A percentile compares a stretch with the other conserved stretches of the same genome.
phyloP scores from a whole-genome alignment of 1,140 invertebrate genomes.

The Saccostrea cuccullata region DNA sequence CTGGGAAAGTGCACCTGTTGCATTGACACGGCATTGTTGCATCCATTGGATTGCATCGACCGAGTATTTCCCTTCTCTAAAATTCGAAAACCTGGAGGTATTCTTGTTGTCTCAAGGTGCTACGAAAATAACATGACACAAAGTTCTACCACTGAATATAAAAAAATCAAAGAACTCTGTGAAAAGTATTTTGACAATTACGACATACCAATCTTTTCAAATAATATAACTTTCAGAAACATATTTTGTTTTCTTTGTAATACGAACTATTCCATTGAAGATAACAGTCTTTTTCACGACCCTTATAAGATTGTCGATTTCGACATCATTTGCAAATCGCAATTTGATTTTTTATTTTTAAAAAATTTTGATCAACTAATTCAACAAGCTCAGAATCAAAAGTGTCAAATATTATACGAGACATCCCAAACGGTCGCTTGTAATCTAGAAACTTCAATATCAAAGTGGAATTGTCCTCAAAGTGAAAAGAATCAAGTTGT shows the following conservation, averaged over 20 bases:
- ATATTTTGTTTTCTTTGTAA: conserved; percentile 15
- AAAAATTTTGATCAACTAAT: neutral
- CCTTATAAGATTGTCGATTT: neutral
- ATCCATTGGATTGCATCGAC: neutral
- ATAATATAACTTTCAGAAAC: neutral
- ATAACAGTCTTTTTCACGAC: neutral
- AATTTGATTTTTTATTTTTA: neutral
- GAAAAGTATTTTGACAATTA: neutral
- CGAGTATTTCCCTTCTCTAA: neutral
- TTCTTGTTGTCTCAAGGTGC: neutral
- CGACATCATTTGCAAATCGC: neutral
- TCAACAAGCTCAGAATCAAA: neutral
- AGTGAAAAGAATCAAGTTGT: neutral
- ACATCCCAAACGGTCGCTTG: neutral
- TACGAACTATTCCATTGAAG: neutral
- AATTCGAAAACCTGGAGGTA: neutral
- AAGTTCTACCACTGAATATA: neutral
- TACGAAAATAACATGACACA: neutral
- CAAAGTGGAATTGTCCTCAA: neutral
- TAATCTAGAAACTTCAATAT: neutral
- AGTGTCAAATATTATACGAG: neutral
- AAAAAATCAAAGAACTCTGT: neutral
- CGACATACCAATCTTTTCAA: neutral
- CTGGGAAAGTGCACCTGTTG: neutral
- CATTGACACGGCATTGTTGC: neutral